Base-by-base conservation (phyloP, 2,113 vertebrate genomes). In the Rhinogobius similis region DNA sequence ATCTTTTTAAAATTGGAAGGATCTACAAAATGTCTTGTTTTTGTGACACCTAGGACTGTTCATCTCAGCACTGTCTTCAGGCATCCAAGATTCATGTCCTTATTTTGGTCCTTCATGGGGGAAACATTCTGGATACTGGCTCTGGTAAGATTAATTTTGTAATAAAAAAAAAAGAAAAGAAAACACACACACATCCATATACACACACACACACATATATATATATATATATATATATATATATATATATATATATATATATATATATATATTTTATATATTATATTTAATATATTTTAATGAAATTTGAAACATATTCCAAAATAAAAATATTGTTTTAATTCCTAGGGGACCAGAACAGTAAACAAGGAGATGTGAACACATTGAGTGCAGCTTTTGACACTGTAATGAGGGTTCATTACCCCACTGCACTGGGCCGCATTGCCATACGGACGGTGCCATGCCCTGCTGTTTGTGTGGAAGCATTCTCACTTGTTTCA, bases 61-160 rank as follows among this genome's bases (percentile, higher is more conserved):
- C 89, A 0, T 92, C 90, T 18, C 94, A 93, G 78, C 93, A 93
- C 0, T 87, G 94, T 81, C 82, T 85, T n/a, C 95, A 95, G 23
- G 89, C 95, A 58, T 96, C 94, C 86, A 95, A 95, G 88, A 94
- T 95, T 65, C 96, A 97, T 0, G 95, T 96, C 70, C 92, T 98
- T 18, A 80, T 99, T 65, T 82, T 99, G 91, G 93, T 99, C 62
- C 93, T 99, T 46, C 97, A 99, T 0, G 98, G 97, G 24, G 98
- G 98, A 8, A 99, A 97, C 90, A 98, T 98, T 81, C 93, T 99
- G 93, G 98, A 99, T 86, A 95, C 95, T 0, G 98, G 97, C 46
- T 88, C 88, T n/a, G 90, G 90, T 91, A 87, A 36, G n/a, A 7
- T 29, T 14, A 62, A 10, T 39, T 24, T n/a, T n/a, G n/a, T n/a